A percentile compares a stretch with the other conserved stretches of the same genome.
phyloP scores from a whole-genome alignment of 2,888 invertebrate species.

The Leptopilina drosophilae region DNA sequence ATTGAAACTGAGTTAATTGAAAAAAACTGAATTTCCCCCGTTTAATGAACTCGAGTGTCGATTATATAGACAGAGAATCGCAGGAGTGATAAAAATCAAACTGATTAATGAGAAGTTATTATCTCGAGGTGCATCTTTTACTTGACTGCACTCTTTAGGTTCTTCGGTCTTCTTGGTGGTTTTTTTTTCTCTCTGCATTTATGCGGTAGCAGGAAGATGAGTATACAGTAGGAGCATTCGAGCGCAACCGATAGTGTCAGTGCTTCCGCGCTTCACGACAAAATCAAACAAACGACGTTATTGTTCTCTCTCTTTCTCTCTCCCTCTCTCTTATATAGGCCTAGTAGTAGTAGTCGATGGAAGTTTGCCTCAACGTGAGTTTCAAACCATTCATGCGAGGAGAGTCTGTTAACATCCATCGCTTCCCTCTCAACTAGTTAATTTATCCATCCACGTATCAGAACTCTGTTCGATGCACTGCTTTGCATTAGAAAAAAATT shows the following conservation, averaged over 20 bases:
- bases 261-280: conserved; percentile 17
- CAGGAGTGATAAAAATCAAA: background rate
- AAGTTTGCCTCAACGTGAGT: conserved; percentile 29
- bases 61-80: background rate
- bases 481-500: background rate
- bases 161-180: background rate
- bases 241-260: conserved; percentile 29
- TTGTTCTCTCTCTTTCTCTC: conserved; percentile 23
- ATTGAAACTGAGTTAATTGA: background rate
- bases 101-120: conserved; percentile 1
- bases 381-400: conserved; percentile 16
- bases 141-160: background rate
- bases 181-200: background rate
- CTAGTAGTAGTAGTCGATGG: conserved; percentile 30
- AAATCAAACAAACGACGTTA: conserved; percentile 38
- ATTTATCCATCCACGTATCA: conserved; percentile 20
- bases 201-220: conserved; percentile 27
- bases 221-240: conserved; percentile 19
- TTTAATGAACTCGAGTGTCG: background rate
- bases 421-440: conserved; percentile 36
- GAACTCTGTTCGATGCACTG: background rate
- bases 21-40: background rate
- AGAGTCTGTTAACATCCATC: conserved; percentile 27
- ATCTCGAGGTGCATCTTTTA: conserved; percentile 12
- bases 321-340: no score